Base-by-base conservation (phyloP, 2,888 invertebrate species). In the Leptinotarsa rubiginosa region DNA sequence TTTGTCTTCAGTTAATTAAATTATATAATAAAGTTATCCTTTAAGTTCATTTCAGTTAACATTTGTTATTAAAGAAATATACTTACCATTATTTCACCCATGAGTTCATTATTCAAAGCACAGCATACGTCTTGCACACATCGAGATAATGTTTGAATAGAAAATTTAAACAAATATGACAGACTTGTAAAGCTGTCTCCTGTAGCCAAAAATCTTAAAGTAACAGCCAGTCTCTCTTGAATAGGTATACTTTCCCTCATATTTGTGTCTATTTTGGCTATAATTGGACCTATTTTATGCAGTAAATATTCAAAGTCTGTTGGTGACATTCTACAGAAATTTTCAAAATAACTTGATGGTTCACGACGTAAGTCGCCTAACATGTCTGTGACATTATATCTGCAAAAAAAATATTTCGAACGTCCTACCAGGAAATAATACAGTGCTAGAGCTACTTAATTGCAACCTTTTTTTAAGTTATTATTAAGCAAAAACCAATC, bases 301-400 rank as follows among this genome's bases (percentile, higher is more conserved):
- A 80, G 25, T 12, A 81, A 59, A 71, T 69, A 78, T 73, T 81
- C 78, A 76, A 81, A 82, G 72, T 79, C 78, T 31, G 65, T 50
- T 18, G 77, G 41, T 56, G 75, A 80, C 77, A 82, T 81, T 73
- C 80, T 67, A 69, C 75, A 74, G 67, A 81, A 81, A 65, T 78
- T 80, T 71, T 77, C 70, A 65, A 80, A 81, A 65, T 78, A 50
- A 22, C 80, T 77, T 49, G 18, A 65, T 15, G 54, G 65, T 71
- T 50, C 50, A 10, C 20, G 71, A 25, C 73, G 47, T 69, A 71
- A 49, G 41, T 71, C 65, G 12, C 7, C 25, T 71, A 66, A 71
- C 65, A 71, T 71, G 13, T 71, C 4, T 49, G 71, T 18, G 52
- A 7, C 71, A 65, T 25, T 71, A 65, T 71, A 65, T 20, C 71